Evolutionary conservation across 1,140 invertebrate species (phyloP).

Genomic region (Brachionus sp.): DNA sequence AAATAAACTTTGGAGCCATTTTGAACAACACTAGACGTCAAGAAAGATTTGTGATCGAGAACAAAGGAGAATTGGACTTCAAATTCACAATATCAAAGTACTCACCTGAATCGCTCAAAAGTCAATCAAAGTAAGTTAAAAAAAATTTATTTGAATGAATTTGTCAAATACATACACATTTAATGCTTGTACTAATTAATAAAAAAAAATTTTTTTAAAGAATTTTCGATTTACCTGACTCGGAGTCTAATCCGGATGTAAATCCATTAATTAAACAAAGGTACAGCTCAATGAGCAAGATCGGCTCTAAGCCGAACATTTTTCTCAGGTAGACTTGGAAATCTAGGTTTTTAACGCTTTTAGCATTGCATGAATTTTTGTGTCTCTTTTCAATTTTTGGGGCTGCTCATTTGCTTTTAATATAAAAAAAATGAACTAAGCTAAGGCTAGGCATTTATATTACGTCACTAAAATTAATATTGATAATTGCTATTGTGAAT

Average conservation of each 20-base stretch:
- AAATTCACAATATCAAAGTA: constrained; percentile 53
- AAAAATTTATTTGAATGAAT: background rate
- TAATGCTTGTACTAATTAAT: background rate
- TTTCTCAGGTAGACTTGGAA: background rate
- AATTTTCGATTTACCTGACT: background rate
- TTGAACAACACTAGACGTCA: constrained; percentile 56
- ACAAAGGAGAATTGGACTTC: constrained; percentile 60
- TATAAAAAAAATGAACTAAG: background rate
- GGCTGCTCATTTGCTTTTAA: background rate
- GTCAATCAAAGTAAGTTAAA: constrained; percentile 38
- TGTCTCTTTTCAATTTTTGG: background rate
- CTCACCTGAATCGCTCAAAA: background rate
- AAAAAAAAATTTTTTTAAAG: background rate
- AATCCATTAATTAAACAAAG: background rate
- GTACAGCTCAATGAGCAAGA: background rate
- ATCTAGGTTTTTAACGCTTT: background rate
- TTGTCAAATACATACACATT: background rate
- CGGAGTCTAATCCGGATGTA: background rate
- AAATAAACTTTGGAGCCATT: constrained; percentile 59
- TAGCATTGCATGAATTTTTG: constrained; percentile 14
- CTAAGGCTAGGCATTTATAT: too few species aligned
- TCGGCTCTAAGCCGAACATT: constrained; percentile 15
- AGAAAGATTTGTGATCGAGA: constrained; percentile 57
- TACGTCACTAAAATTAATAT: too few species aligned
- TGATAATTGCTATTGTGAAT: too few species aligned